These are phyloP conservation scores for Eulemur rufifrons DNA, from an alignment of 2,113 vertebrate species.

Conservation along the genomic window DNA sequence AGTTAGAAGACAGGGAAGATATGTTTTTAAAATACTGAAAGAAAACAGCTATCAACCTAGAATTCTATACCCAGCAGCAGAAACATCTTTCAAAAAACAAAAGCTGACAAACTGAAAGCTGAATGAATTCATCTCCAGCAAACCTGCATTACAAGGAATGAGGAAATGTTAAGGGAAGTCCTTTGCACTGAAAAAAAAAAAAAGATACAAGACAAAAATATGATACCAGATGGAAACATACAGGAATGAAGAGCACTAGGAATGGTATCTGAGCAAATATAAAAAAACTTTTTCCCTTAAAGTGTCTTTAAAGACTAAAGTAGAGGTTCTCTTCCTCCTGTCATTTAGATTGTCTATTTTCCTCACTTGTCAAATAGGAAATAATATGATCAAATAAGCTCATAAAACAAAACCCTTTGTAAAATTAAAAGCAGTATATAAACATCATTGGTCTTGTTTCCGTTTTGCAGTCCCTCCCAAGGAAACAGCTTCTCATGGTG, in stretches of 20 bases:
- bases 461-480: neutral
- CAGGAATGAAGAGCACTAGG: neutral
- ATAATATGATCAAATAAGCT: neutral
- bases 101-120: neutral
- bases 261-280: neutral
- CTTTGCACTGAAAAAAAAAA: neutral
- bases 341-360: neutral
- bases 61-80: slow-evolving; percentile 10
- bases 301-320: neutral
- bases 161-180: neutral
- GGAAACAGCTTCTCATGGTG: neutral
- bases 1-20: neutral
- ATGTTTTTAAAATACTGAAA: neutral
- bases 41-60: neutral
- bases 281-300: neutral
- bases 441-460: neutral
- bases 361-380: neutral
- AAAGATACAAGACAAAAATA: neutral
- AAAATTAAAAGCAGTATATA: neutral
- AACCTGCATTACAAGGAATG: neutral
- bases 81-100: neutral
- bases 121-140: neutral
- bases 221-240: neutral
- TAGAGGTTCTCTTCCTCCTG: neutral
- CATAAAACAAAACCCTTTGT: neutral